Evolutionary conservation across 1,140 invertebrate species (phyloP), one percentile per base, ranked within the genome.

Genomic region (honey bee (Apis mellifera)): DNA sequence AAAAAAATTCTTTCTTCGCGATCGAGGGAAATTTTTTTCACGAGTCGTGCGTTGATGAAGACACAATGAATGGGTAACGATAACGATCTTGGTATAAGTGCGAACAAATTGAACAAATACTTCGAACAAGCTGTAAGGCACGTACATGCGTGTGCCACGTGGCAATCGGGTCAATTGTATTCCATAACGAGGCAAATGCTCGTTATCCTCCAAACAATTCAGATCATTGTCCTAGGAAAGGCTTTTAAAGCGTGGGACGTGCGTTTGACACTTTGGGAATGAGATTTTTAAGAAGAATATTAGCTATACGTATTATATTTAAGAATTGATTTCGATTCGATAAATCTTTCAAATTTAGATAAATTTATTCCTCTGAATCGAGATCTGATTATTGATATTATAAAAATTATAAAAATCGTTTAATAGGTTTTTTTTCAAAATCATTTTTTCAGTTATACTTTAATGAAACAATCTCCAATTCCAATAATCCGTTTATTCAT

Each of bases 101-200:
- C 50, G 73, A 57, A 70, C 32, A 82, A 82, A 82, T 82, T 78
- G 65, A 69, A 76, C 48, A 62, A 59, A 78, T 82, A 59, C 21
- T 52, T 60, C n/a, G 9, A 42, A 55, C 57, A 65, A 32, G 17
- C 55, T 77, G 60, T n/a, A 60, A 79, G 72, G 86, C 81, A 86
- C 86, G 85, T 86, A 86, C 71, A 66, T 76, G 64, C 74, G 60
- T 60, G 26, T 62, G 85, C 75, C 85, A 87, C 85, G 86, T 87
- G 85, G 76, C 85, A 62, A 84, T 68, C 71, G 52, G 75, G 21
- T 79, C 85, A 83, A 87, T 87, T 86, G 83, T 86, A 54, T 76
- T 71, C 77, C 60, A 73, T 87, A 87, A 87, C 86, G 86, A 87
- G 80, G 86, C 85, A 79, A 87, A 86, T 69, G 86, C 66, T 87